Conservation (phyloP, 2,797 vertebrate species). For the Carduelis carduelis region DNA sequence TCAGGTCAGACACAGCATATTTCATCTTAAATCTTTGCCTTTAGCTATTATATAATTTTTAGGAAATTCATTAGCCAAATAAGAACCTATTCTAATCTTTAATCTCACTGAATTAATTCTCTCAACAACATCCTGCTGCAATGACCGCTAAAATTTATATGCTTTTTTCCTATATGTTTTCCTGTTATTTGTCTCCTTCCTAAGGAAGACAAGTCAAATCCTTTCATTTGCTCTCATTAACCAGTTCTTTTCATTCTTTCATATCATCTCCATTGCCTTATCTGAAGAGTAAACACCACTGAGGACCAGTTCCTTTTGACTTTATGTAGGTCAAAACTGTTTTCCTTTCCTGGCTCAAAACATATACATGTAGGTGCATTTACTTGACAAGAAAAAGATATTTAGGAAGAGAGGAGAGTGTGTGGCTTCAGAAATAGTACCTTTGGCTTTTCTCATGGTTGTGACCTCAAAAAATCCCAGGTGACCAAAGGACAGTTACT, state of each 20-base stretch:
- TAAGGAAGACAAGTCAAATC: not conserved
- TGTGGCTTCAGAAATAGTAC: not conserved
- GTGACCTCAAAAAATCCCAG: not conserved
- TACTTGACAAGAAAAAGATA: not conserved
- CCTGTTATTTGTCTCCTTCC: not conserved
- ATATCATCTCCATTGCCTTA: not conserved
- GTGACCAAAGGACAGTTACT: not conserved
- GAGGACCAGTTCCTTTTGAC: not conserved
- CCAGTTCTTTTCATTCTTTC: not conserved
- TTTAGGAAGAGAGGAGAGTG: not conserved
- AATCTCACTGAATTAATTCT: constrained; percentile 46
- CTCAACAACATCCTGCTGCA: constrained; percentile 18
- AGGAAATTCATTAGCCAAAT: constrained; percentile 55
- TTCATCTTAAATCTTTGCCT: constrained; percentile 39
- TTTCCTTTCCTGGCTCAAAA: not conserved
- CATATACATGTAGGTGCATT: not conserved
- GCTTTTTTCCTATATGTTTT: not conserved
- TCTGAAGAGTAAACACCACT: not conserved
- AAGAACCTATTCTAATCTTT: constrained; percentile 33
- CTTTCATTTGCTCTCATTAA: not conserved
- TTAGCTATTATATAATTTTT: constrained; percentile 48
- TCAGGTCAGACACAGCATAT: constrained; percentile 27
- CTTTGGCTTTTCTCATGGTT: not conserved
- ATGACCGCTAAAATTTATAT: not conserved
- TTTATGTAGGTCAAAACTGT: not conserved